Percentiles rank a stretch among this genome's conserved stretches.
phyloP scores from a whole-genome alignment of 2,888 invertebrate genomes.

The Arctia plantaginis region DNA sequence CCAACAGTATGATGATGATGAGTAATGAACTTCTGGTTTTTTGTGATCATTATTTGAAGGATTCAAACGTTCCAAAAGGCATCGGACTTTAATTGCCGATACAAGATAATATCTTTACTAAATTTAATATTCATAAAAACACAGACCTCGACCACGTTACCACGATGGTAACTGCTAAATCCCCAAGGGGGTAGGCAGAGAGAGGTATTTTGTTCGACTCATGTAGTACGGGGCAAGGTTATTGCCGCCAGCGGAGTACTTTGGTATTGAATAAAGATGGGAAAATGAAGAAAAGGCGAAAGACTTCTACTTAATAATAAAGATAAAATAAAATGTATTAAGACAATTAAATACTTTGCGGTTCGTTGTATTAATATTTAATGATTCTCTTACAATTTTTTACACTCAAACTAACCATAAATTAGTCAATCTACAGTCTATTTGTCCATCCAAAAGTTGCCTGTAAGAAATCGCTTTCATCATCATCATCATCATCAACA shows the following conservation, averaged over 20 bases:
- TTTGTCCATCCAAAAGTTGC: too few species aligned
- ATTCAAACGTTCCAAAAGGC: neutral
- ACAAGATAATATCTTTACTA: neutral
- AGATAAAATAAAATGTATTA: too few species aligned
- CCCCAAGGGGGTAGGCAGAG: neutral
- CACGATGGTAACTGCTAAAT: neutral
- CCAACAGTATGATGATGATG: constrained; percentile 1
- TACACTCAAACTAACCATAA: too few species aligned
- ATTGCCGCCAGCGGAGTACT: neutral
- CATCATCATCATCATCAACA: too few species aligned
- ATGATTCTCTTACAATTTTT: too few species aligned
- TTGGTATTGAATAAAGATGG: neutral
- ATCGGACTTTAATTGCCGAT: neutral
- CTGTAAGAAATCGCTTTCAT: too few species aligned
- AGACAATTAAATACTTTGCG: too few species aligned
- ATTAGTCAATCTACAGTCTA: too few species aligned
- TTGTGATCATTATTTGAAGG: neutral
- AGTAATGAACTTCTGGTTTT: neutral
- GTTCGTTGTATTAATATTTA: too few species aligned
- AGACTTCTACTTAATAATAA: neutral
- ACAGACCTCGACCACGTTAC: too few species aligned
- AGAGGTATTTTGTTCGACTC: neutral
- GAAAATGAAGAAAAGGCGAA: neutral
- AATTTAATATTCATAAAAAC: neutral
- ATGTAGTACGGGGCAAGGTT: neutral